Conservation (phyloP, 1,140 invertebrate genomes). For the Rhyacophila brunnea region DNA sequence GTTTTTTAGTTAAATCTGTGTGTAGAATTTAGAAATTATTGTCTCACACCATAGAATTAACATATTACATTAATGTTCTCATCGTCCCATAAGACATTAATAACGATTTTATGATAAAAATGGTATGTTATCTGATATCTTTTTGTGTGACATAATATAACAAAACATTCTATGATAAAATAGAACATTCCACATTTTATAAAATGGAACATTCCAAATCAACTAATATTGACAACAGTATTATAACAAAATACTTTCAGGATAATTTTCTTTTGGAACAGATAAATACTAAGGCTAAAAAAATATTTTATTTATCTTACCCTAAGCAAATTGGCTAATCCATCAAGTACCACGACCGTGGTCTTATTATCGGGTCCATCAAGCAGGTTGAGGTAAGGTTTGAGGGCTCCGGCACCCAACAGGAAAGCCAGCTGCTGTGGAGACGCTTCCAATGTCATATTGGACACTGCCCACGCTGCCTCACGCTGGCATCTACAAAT, state of each 20-base stretch:
- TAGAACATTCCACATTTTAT: too few species aligned
- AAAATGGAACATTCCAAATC: constrained; percentile 10
- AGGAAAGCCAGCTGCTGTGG: constrained; percentile 81
- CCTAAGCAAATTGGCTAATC: constrained; percentile 77
- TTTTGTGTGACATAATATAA: too few species aligned
- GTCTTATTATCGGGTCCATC: constrained; percentile 74
- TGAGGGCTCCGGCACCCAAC: constrained; percentile 81
- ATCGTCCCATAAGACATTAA: too few species aligned
- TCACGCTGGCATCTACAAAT: constrained; percentile 90
- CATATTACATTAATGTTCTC: too few species aligned
- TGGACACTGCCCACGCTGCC: constrained; percentile 97
- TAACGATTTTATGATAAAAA: too few species aligned
- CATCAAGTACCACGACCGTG: constrained; percentile 85
- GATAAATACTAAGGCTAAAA: neutral
- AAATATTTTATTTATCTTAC: constrained; percentile 36
- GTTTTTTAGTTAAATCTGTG: too few species aligned
- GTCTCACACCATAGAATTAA: too few species aligned
- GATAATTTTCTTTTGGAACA: too few species aligned
- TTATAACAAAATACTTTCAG: too few species aligned
- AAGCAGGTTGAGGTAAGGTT: constrained; percentile 81
- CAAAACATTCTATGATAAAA: too few species aligned
- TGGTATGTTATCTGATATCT: too few species aligned
- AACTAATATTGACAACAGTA: constrained; percentile 1
- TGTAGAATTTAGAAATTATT: too few species aligned
- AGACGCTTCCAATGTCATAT: constrained; percentile 93